Percentiles rank a stretch among this genome's conserved stretches.
Evolutionary conservation across 2,113 vertebrate species (phyloP).

Genomic region (Lophotis ruficrista): DNA sequence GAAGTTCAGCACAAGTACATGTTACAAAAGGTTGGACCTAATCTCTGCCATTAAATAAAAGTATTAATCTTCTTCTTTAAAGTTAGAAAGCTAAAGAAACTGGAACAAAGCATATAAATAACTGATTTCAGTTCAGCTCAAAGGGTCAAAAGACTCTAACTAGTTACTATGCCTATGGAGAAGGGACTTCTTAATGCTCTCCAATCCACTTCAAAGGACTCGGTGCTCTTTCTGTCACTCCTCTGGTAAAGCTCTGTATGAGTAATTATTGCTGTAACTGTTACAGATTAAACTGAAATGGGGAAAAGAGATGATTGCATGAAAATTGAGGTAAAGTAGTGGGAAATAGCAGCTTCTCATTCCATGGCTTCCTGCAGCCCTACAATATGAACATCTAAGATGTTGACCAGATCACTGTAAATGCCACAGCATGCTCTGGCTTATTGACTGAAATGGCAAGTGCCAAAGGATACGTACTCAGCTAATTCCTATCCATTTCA

Average conservation of each 20-base stretch:
- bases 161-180: neutral
- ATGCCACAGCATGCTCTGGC: neutral
- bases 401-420: neutral
- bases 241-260: neutral
- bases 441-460: neutral
- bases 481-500: neutral
- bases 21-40: neutral
- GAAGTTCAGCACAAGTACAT: neutral
- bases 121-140: neutral
- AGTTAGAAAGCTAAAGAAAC: neutral
- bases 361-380: neutral
- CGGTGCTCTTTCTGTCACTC: neutral
- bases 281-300: neutral
- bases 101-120: neutral
- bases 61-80: neutral
- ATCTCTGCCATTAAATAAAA: neutral
- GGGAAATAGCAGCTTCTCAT: neutral
- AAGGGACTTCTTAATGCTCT: neutral
- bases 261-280: neutral
- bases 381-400: neutral
- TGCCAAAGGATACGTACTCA: neutral
- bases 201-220: neutral
- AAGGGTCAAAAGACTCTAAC: neutral
- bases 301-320: neutral
- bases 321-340: neutral